Percentiles rank a stretch among this genome's conserved stretches.
Evolutionary conservation across 2,113 vertebrate genomes (phyloP).

Genomic region (Nothobranchius kuhntae): DNA sequence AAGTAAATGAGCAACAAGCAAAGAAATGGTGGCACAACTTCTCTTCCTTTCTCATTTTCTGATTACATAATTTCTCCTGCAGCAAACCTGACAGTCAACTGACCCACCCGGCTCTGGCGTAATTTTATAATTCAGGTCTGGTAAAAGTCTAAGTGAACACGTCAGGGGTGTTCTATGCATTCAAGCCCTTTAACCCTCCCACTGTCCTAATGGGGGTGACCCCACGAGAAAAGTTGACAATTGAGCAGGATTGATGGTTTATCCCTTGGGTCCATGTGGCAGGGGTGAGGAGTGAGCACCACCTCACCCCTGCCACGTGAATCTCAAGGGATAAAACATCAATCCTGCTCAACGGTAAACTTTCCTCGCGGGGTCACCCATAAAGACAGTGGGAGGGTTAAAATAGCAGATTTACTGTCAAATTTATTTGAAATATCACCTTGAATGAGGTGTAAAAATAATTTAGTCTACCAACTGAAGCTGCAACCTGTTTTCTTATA

Average conservation of each 20-base stretch:
- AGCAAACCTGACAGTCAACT: slow-evolving; percentile 6
- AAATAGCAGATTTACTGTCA: too few relatives aligned
- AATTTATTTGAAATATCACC: background rate
- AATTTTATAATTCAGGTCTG: slow-evolving; percentile 19
- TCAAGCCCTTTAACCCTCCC: too few relatives aligned
- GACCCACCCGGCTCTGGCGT: slow-evolving; percentile 3
- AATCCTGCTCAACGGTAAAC: too few relatives aligned
- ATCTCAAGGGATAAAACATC: too few relatives aligned
- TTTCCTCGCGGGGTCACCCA: too few relatives aligned
- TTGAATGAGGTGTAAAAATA: background rate
- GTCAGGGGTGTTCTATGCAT: background rate
- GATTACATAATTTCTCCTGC: background rate
- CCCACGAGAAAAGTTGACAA: too few relatives aligned
- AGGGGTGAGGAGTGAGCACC: too few relatives aligned
- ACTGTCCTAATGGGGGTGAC: too few relatives aligned
- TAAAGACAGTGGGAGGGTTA: too few relatives aligned
- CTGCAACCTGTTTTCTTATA: background rate
- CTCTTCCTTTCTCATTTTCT: background rate
- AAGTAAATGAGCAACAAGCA: slow-evolving; percentile 42
- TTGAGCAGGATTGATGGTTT: too few relatives aligned
- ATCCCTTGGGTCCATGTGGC: too few relatives aligned
- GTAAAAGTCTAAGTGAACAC: slow-evolving; percentile 22
- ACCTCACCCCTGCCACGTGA: too few relatives aligned
- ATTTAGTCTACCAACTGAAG: slow-evolving; percentile 3
- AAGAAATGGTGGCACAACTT: slow-evolving; percentile 43